Evolutionary conservation across 2,888 invertebrate species (phyloP).

Genomic region (Eurois occulta): DNA sequence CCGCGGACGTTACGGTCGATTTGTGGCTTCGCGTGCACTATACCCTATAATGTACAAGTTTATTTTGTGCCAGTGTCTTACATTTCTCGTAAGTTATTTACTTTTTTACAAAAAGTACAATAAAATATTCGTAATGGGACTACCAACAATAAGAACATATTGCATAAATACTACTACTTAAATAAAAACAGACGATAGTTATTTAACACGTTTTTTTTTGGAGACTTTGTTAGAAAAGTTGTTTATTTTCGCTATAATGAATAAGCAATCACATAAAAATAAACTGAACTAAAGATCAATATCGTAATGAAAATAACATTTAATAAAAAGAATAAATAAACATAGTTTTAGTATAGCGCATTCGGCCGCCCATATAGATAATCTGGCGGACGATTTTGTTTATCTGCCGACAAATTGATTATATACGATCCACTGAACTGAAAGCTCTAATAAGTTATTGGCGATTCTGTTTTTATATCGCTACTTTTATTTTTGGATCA

Average conservation of each 20-base stretch:
- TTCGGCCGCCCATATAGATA: constrained; percentile 43
- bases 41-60: constrained; percentile 23
- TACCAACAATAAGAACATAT: neutral
- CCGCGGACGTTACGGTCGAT: constrained; percentile 44
- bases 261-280: constrained; percentile 23
- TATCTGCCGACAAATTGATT: constrained; percentile 70
- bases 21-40: constrained; percentile 32
- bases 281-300: constrained; percentile 8
- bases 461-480: constrained; percentile 57
- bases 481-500: constrained; percentile 44
- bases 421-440: constrained; percentile 68
- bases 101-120: neutral
- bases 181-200: neutral
- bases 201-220: neutral
- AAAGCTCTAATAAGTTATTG: constrained; percentile 66
- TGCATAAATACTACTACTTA: no score
- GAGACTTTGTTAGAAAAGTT: neutral
- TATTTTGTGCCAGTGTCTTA: constrained; percentile 9
- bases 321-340: constrained; percentile 53
- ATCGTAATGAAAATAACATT: constrained; percentile 27
- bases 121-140: neutral
- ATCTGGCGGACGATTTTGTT: constrained; percentile 58
- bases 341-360: constrained; percentile 40
- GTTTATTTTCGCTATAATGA: constrained; percentile 16
- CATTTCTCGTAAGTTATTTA: neutral